phyloP scores from a whole-genome alignment of 2,888 invertebrate genomes.

The Epsilonema sp. region DNA sequence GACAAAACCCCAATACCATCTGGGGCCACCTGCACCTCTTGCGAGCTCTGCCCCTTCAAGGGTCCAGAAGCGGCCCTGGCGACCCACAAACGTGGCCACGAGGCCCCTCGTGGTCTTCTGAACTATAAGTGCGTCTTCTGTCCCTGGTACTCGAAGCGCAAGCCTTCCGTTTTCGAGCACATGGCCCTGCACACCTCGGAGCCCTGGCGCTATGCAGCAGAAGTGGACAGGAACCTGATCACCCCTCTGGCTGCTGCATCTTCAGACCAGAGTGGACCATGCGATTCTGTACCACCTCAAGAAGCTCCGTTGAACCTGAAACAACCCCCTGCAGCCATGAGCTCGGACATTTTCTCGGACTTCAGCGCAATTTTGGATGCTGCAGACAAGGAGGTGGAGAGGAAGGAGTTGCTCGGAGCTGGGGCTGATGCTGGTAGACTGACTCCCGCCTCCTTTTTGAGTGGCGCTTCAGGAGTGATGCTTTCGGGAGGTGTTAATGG shows the following conservation, averaged over 20 bases:
- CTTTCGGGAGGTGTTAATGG: too few species aligned
- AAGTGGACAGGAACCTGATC: slow-evolving; percentile 14
- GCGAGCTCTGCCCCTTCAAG: background rate
- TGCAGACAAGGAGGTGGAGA: too few species aligned
- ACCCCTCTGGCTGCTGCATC: slow-evolving; percentile 6
- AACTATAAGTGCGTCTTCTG: slow-evolving; percentile 16
- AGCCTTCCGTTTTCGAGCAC: slow-evolving; percentile 11
- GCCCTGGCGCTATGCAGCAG: slow-evolving; percentile 11
- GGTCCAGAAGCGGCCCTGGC: background rate
- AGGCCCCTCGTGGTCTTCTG: slow-evolving; percentile 8
- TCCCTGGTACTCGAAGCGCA: slow-evolving; percentile 13
- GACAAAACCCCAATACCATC: background rate
- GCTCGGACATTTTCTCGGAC: slow-evolving; percentile 2
- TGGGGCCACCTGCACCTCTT: background rate
- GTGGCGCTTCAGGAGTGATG: too few species aligned
- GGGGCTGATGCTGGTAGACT: background rate
- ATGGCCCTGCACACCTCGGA: slow-evolving; percentile 13
- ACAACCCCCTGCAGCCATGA: background rate
- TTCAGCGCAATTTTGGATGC: background rate
- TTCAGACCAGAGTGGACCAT: background rate
- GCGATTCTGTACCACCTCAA: too few species aligned
- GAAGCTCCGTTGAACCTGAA: background rate
- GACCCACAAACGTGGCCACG: background rate
- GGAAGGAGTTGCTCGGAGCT: background rate
- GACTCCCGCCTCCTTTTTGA: too few species aligned